Conservation (phyloP, 2,797 vertebrate species). For the Centroberyx gerrardi region DNA sequence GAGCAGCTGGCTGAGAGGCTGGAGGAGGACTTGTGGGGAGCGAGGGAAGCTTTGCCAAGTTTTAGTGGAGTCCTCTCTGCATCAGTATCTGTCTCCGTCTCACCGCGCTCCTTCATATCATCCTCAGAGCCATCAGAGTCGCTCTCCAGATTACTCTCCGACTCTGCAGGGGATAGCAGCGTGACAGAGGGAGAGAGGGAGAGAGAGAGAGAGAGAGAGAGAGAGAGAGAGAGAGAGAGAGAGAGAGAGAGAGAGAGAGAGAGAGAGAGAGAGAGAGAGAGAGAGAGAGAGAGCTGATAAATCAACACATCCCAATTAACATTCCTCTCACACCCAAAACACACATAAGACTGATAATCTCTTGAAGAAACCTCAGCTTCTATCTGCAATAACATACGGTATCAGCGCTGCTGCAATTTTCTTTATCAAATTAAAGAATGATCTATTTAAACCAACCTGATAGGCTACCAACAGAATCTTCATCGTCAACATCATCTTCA, state of each 20-base stretch:
- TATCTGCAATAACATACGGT: conserved; percentile 13
- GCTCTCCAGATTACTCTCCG: conserved; percentile 93
- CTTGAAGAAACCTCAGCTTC: conserved; percentile 12
- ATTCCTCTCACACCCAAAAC: conserved; percentile 43
- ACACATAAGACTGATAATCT: conserved; percentile 18
- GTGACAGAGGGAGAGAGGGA: conserved; percentile 14
- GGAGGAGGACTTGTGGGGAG: conserved; percentile 83
- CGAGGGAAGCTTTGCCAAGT: conserved; percentile 81
- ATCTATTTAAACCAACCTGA: conserved; percentile 87
- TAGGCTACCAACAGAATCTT: conserved; percentile 92
- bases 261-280: conserved; percentile 29
- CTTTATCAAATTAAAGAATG: not conserved
- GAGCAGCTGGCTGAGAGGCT: conserved; percentile 79
- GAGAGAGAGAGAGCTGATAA: conserved; percentile 33
- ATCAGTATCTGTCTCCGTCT: conserved; percentile 90
- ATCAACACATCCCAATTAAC: conserved; percentile 31
- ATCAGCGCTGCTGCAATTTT: not conserved
- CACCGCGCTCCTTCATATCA: conserved; percentile 89
- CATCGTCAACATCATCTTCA: conserved; percentile 86
- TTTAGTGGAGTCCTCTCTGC: conserved; percentile 87
- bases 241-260: conserved; percentile 18
- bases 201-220: conserved; percentile 30
- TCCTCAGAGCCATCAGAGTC: conserved; percentile 93
- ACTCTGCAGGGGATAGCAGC: conserved; percentile 83
- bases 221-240: conserved; percentile 21